Evolutionary conservation across 2,888 invertebrate genomes (phyloP).

Genomic region (Rhimphoctona megacephalus): DNA sequence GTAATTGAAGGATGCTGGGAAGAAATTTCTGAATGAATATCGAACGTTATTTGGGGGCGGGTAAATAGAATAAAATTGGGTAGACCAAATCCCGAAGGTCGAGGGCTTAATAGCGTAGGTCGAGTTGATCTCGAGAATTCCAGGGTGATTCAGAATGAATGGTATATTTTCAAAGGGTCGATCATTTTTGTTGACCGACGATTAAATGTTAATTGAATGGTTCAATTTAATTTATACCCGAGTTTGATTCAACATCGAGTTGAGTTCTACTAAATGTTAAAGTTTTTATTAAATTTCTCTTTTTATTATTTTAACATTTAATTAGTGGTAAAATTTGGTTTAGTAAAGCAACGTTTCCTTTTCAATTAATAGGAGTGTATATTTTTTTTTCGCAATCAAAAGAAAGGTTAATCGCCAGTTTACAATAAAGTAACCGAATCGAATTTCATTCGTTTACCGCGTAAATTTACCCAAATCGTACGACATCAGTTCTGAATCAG

Average conservation of each 20-base stretch:
- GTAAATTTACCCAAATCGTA: neutral
- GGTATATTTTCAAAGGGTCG: neutral
- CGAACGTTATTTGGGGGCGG: neutral
- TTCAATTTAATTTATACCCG: neutral
- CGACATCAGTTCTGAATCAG: neutral
- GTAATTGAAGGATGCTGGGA: neutral
- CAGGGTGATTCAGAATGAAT: neutral
- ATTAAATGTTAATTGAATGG: neutral
- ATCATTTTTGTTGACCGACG: neutral
- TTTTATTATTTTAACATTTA: neutral
- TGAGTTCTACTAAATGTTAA: neutral
- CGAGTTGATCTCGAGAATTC: neutral
- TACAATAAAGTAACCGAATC: neutral
- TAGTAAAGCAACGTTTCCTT: no score
- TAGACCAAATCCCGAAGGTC: neutral
- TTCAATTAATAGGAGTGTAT: no score
- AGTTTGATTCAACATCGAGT: neutral
- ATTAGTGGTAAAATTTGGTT: no score
- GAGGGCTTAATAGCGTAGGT: neutral
- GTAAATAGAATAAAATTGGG: conserved; percentile 13
- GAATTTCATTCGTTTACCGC: neutral
- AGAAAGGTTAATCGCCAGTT: no score
- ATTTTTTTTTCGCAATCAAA: no score
- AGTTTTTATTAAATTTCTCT: neutral
- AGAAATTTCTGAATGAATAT: neutral